phyloP scores from a whole-genome alignment of 1,140 invertebrate species.

The Aphaenogaster rudis region DNA sequence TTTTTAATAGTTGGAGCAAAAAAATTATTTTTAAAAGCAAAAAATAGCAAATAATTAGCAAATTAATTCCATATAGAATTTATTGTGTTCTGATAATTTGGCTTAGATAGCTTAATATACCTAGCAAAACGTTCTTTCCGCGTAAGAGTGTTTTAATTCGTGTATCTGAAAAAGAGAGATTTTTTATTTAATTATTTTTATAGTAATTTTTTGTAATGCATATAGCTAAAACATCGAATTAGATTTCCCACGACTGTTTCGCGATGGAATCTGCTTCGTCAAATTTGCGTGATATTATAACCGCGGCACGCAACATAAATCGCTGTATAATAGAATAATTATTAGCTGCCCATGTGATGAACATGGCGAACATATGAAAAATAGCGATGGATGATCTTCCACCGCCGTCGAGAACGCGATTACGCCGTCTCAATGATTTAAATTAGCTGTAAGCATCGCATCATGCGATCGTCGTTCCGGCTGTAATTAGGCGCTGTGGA shows the following conservation, averaged over 20 bases:
- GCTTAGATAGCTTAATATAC: no score
- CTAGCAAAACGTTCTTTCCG: no score
- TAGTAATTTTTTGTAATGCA: not conserved
- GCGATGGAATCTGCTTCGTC: conserved; percentile 18
- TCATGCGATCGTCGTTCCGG: conserved; percentile 74
- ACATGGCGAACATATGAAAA: conserved; percentile 26
- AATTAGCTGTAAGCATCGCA: conserved; percentile 81
- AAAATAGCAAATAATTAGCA: no score
- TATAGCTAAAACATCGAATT: not conserved
- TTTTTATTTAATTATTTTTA: conserved; percentile 16
- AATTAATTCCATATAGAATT: no score
- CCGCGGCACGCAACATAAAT: conserved; percentile 76
- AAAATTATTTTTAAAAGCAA: no score
- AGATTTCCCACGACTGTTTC: conserved; percentile 73
- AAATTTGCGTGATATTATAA: conserved; percentile 75
- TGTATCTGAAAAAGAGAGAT: not conserved
- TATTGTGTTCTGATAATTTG: no score
- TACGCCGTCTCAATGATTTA: conserved; percentile 73
- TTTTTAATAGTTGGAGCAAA: no score
- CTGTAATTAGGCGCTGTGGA: conserved; percentile 79
- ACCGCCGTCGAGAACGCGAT: conserved; percentile 55
- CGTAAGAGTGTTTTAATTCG: not conserved
- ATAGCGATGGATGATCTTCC: conserved; percentile 71
- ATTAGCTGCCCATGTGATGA: conserved; percentile 31
- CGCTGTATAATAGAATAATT: conserved; percentile 77